Conservation (phyloP, 2,113 vertebrate genomes). For the Sinocyclocheilus anophthalmus region DNA sequence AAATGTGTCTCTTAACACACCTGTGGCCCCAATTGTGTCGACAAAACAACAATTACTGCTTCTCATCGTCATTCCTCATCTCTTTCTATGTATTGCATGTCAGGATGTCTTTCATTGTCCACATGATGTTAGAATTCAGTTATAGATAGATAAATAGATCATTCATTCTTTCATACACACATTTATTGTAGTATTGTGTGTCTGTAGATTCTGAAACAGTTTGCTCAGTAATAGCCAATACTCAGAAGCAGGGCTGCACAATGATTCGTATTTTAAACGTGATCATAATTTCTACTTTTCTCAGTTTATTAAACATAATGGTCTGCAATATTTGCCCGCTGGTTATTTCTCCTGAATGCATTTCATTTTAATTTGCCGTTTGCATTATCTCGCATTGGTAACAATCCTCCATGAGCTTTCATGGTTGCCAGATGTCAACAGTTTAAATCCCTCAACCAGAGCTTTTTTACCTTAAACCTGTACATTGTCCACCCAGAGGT, state of each 20-base stretch:
- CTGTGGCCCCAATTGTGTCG: slow-evolving; percentile 41
- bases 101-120: background rate
- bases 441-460: background rate
- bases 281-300: background rate
- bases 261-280: background rate
- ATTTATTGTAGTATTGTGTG: background rate
- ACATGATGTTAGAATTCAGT: background rate
- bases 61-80: background rate
- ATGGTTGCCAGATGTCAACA: background rate
- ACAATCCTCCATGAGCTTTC: background rate
- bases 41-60: slow-evolving; percentile 43
- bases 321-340: background rate
- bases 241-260: background rate
- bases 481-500: background rate
- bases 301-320: background rate
- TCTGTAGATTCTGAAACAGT: background rate
- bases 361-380: background rate
- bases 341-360: background rate
- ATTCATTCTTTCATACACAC: background rate
- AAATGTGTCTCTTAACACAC: slow-evolving; percentile 47
- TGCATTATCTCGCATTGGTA: background rate
- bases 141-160: background rate
- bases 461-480: background rate
- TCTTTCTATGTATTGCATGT: slow-evolving; percentile 31
- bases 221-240: background rate